Evolutionary conservation across 2,797 vertebrate species (phyloP).

Genomic region (Poliocrania exsul): DNA sequence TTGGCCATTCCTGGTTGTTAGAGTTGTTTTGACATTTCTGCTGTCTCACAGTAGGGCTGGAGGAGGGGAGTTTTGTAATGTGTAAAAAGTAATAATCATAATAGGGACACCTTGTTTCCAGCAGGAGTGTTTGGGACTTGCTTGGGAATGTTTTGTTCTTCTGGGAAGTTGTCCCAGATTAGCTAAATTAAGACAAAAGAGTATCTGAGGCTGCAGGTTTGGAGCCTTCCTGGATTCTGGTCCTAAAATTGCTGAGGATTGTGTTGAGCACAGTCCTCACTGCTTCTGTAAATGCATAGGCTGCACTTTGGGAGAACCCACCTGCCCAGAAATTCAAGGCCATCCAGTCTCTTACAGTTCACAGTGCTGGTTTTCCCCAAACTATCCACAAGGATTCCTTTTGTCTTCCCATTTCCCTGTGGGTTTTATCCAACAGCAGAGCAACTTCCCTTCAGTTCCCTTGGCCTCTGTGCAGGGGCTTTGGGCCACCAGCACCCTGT

Average conservation of each 20-base stretch:
- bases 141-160: constrained; percentile 13
- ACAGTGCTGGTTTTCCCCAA: not conserved
- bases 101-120: not conserved
- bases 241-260: not conserved
- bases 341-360: not conserved
- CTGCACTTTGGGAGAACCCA: not conserved
- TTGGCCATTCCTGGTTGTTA: not conserved
- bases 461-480: not conserved
- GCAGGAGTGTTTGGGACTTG: not conserved
- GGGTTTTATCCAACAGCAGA: not conserved
- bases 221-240: not conserved
- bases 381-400: not conserved
- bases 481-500: not conserved
- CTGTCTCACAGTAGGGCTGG: not conserved
- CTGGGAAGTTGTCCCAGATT: not conserved
- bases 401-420: not conserved
- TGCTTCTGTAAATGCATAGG: not conserved
- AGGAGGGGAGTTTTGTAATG: not conserved
- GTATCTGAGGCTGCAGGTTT: not conserved
- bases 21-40: not conserved
- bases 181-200: constrained; percentile 19
- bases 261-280: not conserved
- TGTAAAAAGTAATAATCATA: not conserved
- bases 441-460: not conserved
- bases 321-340: not conserved